phyloP scores from a whole-genome alignment of 2,113 vertebrate species.

The Gasterosteus nipponicus region DNA sequence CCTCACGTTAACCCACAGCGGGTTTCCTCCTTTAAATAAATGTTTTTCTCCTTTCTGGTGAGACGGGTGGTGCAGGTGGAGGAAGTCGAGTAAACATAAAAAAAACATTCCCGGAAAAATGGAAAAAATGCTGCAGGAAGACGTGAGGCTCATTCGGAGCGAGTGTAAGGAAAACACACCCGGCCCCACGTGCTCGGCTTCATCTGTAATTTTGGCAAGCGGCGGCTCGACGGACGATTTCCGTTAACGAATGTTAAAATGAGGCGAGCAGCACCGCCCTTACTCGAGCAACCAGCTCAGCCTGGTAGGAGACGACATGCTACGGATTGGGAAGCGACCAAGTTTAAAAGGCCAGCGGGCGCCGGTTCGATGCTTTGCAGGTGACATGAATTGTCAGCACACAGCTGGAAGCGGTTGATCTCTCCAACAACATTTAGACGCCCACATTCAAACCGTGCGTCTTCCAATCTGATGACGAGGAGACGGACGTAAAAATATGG shows the following conservation, averaged over 20 bases:
- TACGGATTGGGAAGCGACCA: background rate
- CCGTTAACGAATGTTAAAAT: background rate
- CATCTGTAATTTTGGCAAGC: background rate
- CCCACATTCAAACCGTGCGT: background rate
- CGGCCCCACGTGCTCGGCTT: background rate
- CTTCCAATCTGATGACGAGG: no score
- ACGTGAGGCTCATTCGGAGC: background rate
- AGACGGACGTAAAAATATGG: no score
- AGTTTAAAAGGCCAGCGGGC: background rate
- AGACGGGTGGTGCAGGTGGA: background rate
- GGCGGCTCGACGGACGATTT: background rate
- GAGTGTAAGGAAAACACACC: no score
- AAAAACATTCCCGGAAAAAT: constrained; percentile 6
- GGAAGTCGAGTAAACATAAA: constrained; percentile 17
- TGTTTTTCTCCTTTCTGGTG: background rate
- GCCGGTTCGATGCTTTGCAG: background rate
- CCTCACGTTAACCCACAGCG: no score
- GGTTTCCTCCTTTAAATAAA: background rate
- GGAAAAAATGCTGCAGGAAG: background rate
- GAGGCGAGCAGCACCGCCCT: background rate
- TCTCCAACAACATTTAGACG: background rate
- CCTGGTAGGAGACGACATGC: constrained; percentile 7
- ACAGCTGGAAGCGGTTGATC: background rate
- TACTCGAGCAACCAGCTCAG: background rate
- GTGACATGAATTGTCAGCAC: background rate